These are phyloP conservation scores for Melieria crassipennis DNA, from an alignment of 2,888 invertebrate species.

Conservation along the genomic window DNA sequence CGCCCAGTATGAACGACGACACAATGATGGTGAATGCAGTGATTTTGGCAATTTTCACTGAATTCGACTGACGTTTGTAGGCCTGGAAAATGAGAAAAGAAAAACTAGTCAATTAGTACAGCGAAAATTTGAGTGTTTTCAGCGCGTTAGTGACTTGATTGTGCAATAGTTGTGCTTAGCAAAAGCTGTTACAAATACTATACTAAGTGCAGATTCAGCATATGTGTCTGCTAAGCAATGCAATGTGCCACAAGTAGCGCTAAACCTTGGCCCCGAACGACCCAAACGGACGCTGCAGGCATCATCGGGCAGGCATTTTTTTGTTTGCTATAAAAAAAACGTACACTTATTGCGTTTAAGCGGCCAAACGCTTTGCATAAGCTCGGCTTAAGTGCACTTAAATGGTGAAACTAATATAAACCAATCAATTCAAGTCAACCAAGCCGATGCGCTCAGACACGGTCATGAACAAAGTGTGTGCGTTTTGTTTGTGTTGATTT, in stretches of 20 bases:
- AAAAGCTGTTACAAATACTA: no score
- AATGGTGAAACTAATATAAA: conserved; percentile 3
- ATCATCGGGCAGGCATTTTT: no score
- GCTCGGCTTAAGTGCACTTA: not conserved
- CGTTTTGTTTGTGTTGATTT: no score
- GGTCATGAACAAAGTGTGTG: conserved; percentile 13
- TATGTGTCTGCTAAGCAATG: no score
- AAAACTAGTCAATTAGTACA: not conserved
- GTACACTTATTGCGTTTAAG: no score
- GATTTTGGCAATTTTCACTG: conserved; percentile 88
- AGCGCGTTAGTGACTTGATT: no score
- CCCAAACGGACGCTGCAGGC: no score
- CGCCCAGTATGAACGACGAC: conserved; percentile 82
- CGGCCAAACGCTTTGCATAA: not conserved
- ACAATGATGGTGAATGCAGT: conserved; percentile 84
- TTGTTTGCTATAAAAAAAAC: no score
- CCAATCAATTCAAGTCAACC: conserved; percentile 1
- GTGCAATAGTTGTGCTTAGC: no score
- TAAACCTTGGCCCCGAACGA: no score
- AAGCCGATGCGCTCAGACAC: conserved; percentile 24
- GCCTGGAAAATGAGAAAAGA: conserved; percentile 70
- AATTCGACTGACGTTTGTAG: conserved; percentile 78
- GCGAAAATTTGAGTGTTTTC: not conserved
- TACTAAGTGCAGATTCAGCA: no score
- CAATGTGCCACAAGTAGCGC: no score